Percentiles rank a stretch among this genome's conserved stretches.
Evolutionary conservation across 2,888 invertebrate species (phyloP).

Genomic region (Idaea aversata): DNA sequence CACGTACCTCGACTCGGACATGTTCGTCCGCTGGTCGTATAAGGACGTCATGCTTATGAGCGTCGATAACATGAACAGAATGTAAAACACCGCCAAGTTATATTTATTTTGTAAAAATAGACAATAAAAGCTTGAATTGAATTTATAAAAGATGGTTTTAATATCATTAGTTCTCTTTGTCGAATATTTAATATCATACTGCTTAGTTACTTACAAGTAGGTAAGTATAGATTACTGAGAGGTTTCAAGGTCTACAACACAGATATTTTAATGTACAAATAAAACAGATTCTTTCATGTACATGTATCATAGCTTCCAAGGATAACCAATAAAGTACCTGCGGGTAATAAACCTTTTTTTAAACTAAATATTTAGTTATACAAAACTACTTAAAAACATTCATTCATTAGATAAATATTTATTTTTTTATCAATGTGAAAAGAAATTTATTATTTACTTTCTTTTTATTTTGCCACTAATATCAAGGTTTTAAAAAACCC

Average conservation of each 20-base stretch:
- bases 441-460: too few relatives aligned
- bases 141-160: slow-evolving; percentile 2
- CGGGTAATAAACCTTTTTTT: too few relatives aligned
- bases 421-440: too few relatives aligned
- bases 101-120: slow-evolving; percentile 16
- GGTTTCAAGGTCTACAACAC: neutral
- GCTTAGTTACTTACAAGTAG: neutral
- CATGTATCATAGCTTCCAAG: too few relatives aligned
- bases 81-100: slow-evolving; percentile 39
- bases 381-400: too few relatives aligned
- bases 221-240: neutral
- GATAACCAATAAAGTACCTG: too few relatives aligned
- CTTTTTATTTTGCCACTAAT: too few relatives aligned
- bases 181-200: too few relatives aligned
- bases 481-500: too few relatives aligned
- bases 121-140: slow-evolving; percentile 22
- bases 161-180: neutral
- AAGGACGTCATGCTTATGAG: slow-evolving; percentile 67
- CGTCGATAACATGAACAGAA: slow-evolving; percentile 56
- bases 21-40: slow-evolving; percentile 60
- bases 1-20: slow-evolving; percentile 64
- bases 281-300: too few relatives aligned
- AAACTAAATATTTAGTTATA: too few relatives aligned
- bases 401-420: too few relatives aligned
- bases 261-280: neutral